phyloP scores from a whole-genome alignment of 2,888 invertebrate species.

The Netelia virgata region DNA sequence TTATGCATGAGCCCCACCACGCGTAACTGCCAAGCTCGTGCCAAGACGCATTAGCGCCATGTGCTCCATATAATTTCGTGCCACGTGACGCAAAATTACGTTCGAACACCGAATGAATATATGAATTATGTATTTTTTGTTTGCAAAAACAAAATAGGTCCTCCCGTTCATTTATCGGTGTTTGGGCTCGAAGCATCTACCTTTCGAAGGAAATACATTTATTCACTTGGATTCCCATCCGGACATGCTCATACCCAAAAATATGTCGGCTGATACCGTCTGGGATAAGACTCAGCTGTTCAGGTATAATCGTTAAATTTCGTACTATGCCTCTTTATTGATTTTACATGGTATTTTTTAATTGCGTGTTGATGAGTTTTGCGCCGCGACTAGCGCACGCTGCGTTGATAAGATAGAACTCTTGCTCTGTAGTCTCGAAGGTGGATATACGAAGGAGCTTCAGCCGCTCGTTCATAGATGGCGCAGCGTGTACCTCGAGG shows the following conservation, averaged over 20 bases:
- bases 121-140: background rate
- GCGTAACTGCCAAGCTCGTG: conserved; percentile 25
- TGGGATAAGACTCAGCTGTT: conserved; percentile 91
- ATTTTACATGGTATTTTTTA: conserved; percentile 31
- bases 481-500: conserved; percentile 5
- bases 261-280: conserved; percentile 91
- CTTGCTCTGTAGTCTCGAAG: background rate
- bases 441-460: background rate
- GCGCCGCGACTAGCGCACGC: background rate
- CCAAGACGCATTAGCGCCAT: conserved; percentile 24
- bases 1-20: conserved; percentile 4
- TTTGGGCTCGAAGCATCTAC: conserved; percentile 93
- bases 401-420: background rate
- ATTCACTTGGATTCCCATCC: conserved; percentile 97
- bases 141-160: conserved; percentile 78
- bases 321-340: conserved; percentile 14
- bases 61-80: conserved; percentile 1
- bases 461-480: background rate
- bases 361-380: conserved; percentile 2
- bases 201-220: conserved; percentile 90
- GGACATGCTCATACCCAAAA: conserved; percentile 93
- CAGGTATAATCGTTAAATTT: conserved; percentile 80
- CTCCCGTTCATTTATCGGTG: conserved; percentile 92
- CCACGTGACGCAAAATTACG: conserved; percentile 6
- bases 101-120: background rate